phyloP scores from a whole-genome alignment of 2,113 vertebrate species.

The Triplophysa siluroides region DNA sequence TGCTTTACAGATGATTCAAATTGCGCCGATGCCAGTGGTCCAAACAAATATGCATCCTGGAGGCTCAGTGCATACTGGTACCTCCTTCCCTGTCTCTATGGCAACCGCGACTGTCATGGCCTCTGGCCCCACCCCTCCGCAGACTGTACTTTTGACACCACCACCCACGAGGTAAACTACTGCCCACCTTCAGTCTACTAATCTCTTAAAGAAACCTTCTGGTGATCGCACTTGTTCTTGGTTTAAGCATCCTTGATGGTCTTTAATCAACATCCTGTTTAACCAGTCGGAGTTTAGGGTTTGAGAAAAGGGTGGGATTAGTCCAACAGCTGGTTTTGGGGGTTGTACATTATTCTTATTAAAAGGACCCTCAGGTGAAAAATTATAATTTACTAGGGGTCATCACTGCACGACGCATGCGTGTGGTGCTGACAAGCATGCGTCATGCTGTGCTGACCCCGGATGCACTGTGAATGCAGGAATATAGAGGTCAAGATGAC shows the following conservation, averaged over 20 bases:
- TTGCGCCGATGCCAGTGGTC: slow-evolving; percentile 84
- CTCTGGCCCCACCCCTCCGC: slow-evolving; percentile 74
- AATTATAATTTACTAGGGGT: too few relatives aligned
- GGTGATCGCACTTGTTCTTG: neutral
- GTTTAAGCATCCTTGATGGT: neutral
- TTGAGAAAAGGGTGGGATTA: neutral
- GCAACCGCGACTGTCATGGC: slow-evolving; percentile 76
- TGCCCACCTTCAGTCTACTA: neutral
- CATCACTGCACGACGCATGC: too few relatives aligned
- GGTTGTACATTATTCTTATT: too few relatives aligned
- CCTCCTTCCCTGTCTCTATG: slow-evolving; percentile 79
- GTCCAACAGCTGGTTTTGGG: neutral
- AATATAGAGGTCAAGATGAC: neutral
- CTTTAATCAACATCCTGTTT: neutral
- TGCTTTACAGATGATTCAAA: slow-evolving; percentile 84
- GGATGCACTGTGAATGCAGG: too few relatives aligned
- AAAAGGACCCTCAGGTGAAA: too few relatives aligned
- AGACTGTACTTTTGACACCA: slow-evolving; percentile 84
- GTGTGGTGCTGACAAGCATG: too few relatives aligned
- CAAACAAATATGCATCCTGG: slow-evolving; percentile 72
- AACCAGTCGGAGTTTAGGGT: neutral
- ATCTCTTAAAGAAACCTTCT: neutral
- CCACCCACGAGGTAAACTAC: slow-evolving; percentile 81
- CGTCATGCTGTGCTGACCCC: too few relatives aligned
- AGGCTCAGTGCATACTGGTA: slow-evolving; percentile 71